Evolutionary conservation across 2,888 invertebrate genomes (phyloP).

Genomic region (Meiosimyza decipiens): DNA sequence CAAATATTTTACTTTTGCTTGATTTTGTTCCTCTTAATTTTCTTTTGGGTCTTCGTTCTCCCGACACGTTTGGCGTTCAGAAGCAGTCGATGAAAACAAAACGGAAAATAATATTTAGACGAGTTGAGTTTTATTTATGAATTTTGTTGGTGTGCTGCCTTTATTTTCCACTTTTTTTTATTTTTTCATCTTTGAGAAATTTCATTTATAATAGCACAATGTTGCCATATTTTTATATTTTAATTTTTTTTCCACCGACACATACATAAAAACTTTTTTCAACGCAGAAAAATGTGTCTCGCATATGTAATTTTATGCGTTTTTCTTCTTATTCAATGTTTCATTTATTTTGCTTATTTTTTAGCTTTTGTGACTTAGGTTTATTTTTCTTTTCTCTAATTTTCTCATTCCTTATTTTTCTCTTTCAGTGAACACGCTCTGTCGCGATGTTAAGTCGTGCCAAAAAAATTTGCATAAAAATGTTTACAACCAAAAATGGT

Average conservation of each 20-base stretch:
- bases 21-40: neutral
- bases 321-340: neutral
- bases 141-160: neutral
- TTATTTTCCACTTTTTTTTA: neutral
- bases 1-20: neutral
- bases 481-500: conserved; percentile 12
- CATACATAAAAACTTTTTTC: neutral
- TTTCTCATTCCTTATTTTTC: neutral
- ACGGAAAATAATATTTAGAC: conserved; percentile 24
- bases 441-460: neutral
- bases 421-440: neutral
- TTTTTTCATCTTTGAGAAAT: neutral
- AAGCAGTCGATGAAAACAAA: conserved; percentile 41
- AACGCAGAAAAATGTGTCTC: neutral
- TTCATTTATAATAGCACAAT: neutral
- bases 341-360: neutral
- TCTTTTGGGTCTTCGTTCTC: neutral
- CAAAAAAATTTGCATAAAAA: conserved; percentile 9
- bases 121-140: neutral
- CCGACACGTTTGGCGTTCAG: conserved; percentile 5
- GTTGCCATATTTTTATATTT: neutral
- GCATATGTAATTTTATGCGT: neutral
- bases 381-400: conserved; percentile 2
- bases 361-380: neutral
- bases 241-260: neutral